Evolutionary conservation across 1,140 invertebrate genomes (phyloP).

Genomic region (Cylas formicarius): DNA sequence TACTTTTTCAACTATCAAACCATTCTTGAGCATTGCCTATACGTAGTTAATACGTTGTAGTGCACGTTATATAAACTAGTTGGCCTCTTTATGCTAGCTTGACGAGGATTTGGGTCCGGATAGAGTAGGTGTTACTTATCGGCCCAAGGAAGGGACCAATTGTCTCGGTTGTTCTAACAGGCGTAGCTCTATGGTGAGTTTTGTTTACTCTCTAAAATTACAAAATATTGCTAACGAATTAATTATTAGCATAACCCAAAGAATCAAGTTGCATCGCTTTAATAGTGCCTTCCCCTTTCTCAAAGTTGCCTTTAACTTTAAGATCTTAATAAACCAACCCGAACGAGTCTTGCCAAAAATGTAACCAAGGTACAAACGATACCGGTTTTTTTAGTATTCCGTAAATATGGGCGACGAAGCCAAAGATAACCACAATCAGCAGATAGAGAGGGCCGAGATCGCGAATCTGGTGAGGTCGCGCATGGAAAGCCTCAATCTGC

Average conservation of each 20-base stretch:
- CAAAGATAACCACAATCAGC: conserved; percentile 75
- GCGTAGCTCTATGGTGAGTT: conserved; percentile 47
- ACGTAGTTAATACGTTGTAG: too few species aligned
- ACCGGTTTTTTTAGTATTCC: conserved; percentile 66
- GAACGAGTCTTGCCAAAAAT: too few species aligned
- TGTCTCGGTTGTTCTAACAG: conserved; percentile 44
- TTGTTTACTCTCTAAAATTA: background rate
- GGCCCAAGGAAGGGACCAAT: conserved; percentile 43
- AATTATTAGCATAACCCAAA: too few species aligned
- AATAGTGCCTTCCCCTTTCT: too few species aligned
- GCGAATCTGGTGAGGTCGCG: conserved; percentile 86
- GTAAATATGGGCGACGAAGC: conserved; percentile 76
- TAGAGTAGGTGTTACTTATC: conserved; percentile 44
- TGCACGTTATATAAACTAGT: conserved; percentile 41
- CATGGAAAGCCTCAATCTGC: conserved; percentile 88
- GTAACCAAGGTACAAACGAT: too few species aligned
- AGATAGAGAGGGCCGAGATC: conserved; percentile 91
- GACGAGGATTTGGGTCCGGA: conserved; percentile 44
- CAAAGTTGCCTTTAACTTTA: too few species aligned
- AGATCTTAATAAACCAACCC: too few species aligned
- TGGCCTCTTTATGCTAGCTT: conserved; percentile 40
- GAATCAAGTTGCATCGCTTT: too few species aligned
- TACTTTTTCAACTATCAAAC: too few species aligned
- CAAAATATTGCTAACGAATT: too few species aligned
- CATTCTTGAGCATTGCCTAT: too few species aligned